Conservation (phyloP, 1,140 invertebrate genomes). For the Stratiolaelaps scimitus region DNA sequence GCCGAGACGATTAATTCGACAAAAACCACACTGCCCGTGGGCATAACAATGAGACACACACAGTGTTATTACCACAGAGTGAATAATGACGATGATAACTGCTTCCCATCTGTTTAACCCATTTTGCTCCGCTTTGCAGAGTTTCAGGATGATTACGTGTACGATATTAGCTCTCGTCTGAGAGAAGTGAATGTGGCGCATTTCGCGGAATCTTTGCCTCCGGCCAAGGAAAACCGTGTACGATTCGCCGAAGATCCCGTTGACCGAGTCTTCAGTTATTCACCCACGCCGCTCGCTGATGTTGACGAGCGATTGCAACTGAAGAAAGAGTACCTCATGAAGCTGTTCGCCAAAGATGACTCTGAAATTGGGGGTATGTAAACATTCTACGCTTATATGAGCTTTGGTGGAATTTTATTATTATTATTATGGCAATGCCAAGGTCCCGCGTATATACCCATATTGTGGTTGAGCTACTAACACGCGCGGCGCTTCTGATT, state of each 20-base stretch:
- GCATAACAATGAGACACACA: too few species aligned
- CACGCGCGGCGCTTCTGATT: not conserved
- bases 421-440: too few species aligned
- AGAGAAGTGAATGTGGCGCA: conserved; percentile 14
- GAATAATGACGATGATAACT: too few species aligned
- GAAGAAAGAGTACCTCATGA: conserved; percentile 20
- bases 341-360: conserved; percentile 27
- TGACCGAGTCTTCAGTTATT: conserved; percentile 11
- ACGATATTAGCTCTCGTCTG: conserved; percentile 22
- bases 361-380: conserved; percentile 3
- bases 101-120: too few species aligned
- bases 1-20: too few species aligned
- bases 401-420: too few species aligned
- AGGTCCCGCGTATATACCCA: too few species aligned
- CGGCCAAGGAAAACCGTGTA: not conserved
- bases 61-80: too few species aligned
- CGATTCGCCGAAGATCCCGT: conserved; percentile 17
- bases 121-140: not conserved
- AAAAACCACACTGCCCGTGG: too few species aligned
- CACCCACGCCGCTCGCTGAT: not conserved
- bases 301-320: conserved; percentile 4
- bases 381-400: not conserved
- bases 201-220: conserved; percentile 12
- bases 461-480: too few species aligned
- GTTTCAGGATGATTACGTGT: conserved; percentile 19